A percentile compares a stretch with the other conserved stretches of the same genome.
These are phyloP conservation scores for Euborellia annulipes DNA, from an alignment of 1,140 invertebrate species.

Conservation along the genomic window DNA sequence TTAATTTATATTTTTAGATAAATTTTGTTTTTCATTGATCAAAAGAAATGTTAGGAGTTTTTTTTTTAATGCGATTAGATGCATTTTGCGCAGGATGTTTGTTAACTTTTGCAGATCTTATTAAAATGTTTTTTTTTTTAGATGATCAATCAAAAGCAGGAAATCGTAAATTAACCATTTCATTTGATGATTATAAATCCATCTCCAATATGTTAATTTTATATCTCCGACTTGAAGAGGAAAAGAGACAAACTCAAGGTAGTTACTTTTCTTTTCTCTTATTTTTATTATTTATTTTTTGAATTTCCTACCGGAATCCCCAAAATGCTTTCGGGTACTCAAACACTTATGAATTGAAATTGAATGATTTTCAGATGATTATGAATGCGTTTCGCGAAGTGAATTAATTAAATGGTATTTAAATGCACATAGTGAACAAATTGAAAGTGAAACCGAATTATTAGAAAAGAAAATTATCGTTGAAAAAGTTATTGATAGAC, in stretches of 20 bases:
- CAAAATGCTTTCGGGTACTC: slow-evolving; percentile 5
- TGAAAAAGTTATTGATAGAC: slow-evolving; percentile 89
- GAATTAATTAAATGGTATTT: slow-evolving; percentile 92
- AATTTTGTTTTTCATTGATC: too few relatives aligned
- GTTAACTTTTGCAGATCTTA: too few relatives aligned
- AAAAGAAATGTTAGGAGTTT: too few relatives aligned
- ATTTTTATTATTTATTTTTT: slow-evolving; percentile 2
- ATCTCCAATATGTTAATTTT: background rate
- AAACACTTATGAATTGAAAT: too few relatives aligned
- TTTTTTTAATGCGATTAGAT: too few relatives aligned
- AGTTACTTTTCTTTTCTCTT: background rate
- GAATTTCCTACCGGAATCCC: background rate
- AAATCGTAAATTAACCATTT: too few relatives aligned
- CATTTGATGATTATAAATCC: too few relatives aligned
- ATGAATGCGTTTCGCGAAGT: slow-evolving; percentile 54
- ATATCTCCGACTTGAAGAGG: slow-evolving; percentile 4
- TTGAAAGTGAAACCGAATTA: slow-evolving; percentile 83
- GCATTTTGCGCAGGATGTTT: too few relatives aligned
- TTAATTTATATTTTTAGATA: too few relatives aligned
- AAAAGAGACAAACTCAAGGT: slow-evolving; percentile 3
- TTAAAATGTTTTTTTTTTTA: too few relatives aligned
- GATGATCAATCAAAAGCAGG: too few relatives aligned
- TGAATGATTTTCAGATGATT: too few relatives aligned
- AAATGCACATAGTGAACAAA: slow-evolving; percentile 69
- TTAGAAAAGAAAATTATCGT: slow-evolving; percentile 75